Conservation (phyloP, 2,113 vertebrate species). For the Heteronetta atricapilla region DNA sequence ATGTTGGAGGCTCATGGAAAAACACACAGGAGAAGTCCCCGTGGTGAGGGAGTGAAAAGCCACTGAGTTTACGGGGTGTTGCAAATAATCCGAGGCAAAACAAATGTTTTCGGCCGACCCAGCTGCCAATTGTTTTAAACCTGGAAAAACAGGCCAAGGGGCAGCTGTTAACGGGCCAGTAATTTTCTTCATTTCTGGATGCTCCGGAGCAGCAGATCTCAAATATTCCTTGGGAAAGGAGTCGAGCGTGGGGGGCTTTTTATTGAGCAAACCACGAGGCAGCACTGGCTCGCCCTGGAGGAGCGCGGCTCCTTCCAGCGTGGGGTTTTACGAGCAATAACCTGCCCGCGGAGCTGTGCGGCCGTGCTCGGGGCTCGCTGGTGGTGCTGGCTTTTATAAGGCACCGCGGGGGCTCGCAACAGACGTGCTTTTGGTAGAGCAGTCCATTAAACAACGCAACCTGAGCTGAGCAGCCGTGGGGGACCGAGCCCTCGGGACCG, state of each 20-base stretch:
- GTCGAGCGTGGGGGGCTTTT: not conserved
- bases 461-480: not conserved
- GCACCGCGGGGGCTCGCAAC: not conserved
- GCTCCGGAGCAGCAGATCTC: conserved; percentile 35
- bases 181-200: conserved; percentile 50
- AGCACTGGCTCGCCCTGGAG: not conserved
- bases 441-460: conserved; percentile 51
- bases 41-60: not conserved
- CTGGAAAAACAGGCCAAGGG: conserved; percentile 4
- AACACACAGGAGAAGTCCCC: not conserved
- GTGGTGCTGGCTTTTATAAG: conserved; percentile 43
- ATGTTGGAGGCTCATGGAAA: conserved; percentile 33
- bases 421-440: not conserved
- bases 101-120: conserved; percentile 25
- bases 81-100: conserved; percentile 48
- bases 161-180: conserved; percentile 45
- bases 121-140: conserved; percentile 17
- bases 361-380: not conserved
- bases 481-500: not conserved
- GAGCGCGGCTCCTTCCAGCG: not conserved
- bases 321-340: conserved; percentile 57
- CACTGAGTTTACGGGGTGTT: conserved; percentile 56
- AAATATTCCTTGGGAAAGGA: conserved; percentile 38
- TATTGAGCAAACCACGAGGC: not conserved
- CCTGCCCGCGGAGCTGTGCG: not conserved